A percentile compares a stretch with the other conserved stretches of the same genome.
Conservation (phyloP, 2,888 invertebrate genomes). For the Bellardia bayeri region DNA sequence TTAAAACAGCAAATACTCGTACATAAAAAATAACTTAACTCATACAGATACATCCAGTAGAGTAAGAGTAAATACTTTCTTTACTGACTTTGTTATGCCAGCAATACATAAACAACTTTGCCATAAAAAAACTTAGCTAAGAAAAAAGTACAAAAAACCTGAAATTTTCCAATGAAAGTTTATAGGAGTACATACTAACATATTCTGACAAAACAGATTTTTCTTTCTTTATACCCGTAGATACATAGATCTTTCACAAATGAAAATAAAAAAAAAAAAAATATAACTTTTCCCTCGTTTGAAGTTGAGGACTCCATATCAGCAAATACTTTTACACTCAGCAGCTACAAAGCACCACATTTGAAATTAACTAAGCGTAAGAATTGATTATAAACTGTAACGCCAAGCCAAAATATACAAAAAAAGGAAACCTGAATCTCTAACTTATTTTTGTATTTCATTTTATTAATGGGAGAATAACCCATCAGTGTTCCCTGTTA, state of each 20-base stretch:
- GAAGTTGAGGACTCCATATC: slow-evolving; percentile 29
- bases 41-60: neutral
- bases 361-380: slow-evolving; percentile 63
- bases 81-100: neutral
- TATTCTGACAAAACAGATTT: slow-evolving; percentile 46
- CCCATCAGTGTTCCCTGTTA: slow-evolving; percentile 17
- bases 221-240: slow-evolving; percentile 42
- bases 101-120: slow-evolving; percentile 43
- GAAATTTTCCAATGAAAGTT: slow-evolving; percentile 65
- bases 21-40: neutral
- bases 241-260: neutral
- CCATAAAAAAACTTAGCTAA: neutral
- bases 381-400: slow-evolving; percentile 62
- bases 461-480: neutral
- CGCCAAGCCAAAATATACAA: neutral
- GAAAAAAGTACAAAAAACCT: slow-evolving; percentile 36
- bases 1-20: slow-evolving; percentile 17
- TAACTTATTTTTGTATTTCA: neutral
- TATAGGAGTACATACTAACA: neutral
- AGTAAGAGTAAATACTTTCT: slow-evolving; percentile 5
- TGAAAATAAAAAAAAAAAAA: neutral
- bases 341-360: slow-evolving; percentile 28
- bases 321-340: slow-evolving; percentile 35
- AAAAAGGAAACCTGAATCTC: slow-evolving; percentile 1
- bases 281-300: slow-evolving; percentile 13